Evolutionary conservation across 1,140 invertebrate genomes (phyloP).

Genomic region (Penaeus japonicus): DNA sequence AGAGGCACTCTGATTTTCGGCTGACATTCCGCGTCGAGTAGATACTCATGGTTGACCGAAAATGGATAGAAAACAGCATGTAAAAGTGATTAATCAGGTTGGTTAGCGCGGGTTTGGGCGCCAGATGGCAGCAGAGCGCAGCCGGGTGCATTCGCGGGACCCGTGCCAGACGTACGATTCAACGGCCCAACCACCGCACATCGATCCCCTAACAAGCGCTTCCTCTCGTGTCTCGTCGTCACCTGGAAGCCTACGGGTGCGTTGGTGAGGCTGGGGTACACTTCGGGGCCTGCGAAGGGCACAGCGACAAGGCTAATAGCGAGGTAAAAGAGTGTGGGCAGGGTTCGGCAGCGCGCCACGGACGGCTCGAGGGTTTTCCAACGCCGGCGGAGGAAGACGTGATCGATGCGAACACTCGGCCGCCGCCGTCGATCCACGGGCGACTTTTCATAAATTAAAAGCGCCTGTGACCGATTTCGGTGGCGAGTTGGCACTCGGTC

Average conservation of each 20-base stretch:
- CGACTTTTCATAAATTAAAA: constrained; percentile 51
- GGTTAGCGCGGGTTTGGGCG: constrained; percentile 31
- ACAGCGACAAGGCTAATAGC: not conserved
- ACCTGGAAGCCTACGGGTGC: too few species aligned
- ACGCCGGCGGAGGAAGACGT: constrained; percentile 47
- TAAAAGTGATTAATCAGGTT: constrained; percentile 54
- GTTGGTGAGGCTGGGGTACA: too few species aligned
- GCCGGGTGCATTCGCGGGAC: constrained; percentile 21
- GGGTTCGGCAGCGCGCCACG: constrained; percentile 22
- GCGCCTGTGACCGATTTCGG: constrained; percentile 14
- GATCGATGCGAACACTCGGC: constrained; percentile 43
- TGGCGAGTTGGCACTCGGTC: not conserved
- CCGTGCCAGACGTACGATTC: constrained; percentile 32
- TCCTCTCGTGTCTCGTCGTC: not conserved
- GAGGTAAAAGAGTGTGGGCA: constrained; percentile 38
- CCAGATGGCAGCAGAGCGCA: constrained; percentile 52
- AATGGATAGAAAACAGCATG: constrained; percentile 46
- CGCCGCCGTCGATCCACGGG: constrained; percentile 40
- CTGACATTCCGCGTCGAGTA: not conserved
- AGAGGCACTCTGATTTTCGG: constrained; percentile 22
- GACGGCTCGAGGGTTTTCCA: constrained; percentile 48
- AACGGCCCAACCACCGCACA: not conserved
- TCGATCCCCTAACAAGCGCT: not conserved
- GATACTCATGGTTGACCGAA: constrained; percentile 17
- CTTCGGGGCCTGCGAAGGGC: too few species aligned